Conservation (phyloP, 2,113 vertebrate genomes). For the Excalfactoria chinensis region DNA sequence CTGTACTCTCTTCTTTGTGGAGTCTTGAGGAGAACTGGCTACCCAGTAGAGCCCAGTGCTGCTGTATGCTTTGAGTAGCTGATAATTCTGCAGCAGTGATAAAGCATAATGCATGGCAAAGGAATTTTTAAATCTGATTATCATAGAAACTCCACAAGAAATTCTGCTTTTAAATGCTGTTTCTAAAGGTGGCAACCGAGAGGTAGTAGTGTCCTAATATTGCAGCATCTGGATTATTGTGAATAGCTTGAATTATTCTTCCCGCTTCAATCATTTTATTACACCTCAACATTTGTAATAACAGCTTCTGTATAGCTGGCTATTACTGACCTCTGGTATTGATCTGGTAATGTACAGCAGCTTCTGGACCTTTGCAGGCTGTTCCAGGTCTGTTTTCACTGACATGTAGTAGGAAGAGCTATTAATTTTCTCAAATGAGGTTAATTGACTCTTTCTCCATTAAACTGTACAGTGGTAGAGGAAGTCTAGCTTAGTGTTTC, state of each 20-base stretch:
- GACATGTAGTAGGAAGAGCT: rapidly evolving
- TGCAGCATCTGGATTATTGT: background rate
- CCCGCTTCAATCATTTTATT: background rate
- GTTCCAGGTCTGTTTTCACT: background rate
- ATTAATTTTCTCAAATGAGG: background rate
- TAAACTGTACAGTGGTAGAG: background rate
- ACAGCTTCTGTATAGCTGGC: background rate
- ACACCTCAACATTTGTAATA: background rate
- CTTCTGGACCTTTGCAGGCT: background rate
- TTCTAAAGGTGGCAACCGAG: background rate
- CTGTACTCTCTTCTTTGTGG: background rate
- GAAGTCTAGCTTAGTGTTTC: background rate
- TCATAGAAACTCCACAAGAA: background rate
- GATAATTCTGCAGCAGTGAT: background rate
- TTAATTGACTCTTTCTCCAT: background rate
- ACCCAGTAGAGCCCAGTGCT: background rate
- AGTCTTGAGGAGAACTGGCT: background rate
- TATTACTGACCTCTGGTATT: background rate
- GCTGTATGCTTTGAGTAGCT: background rate
- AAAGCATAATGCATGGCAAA: background rate
- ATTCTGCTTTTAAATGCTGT: background rate
- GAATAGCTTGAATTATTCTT: background rate
- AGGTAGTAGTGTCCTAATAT: background rate
- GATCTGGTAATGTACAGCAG: background rate
- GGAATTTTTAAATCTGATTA: background rate